Evolutionary conservation across 2,797 vertebrate species (phyloP), one percentile per base, ranked within the genome.

Genomic region (Garrulus glandarius): DNA sequence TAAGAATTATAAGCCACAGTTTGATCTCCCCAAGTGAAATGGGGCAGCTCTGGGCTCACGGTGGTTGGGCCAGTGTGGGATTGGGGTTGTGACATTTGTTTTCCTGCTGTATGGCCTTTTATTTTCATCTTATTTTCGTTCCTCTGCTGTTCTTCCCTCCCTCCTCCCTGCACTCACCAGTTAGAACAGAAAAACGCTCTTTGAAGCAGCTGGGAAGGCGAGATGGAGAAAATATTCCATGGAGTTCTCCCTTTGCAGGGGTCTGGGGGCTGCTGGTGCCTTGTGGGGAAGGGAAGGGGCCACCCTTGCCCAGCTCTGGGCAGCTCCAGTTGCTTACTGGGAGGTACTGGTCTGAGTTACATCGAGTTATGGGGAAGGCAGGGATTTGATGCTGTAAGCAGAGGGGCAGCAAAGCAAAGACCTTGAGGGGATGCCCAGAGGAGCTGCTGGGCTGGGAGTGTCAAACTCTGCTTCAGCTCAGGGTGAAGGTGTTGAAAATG

Each of bases 121-220:
- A 84, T 89, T 91, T 93, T 77, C 74, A 93, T 59, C 85, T 89
- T 29, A 74, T 85, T 92, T 92, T 93, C 23, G 20, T 82, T 67
- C 82, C 64, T 32, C 78, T 87, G 10, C 0, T 9, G 64, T 46
- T 67, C 71, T 88, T 57, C 64, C 60, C 61, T 92, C 61, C 56
- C n/a, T 72, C 52, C 65, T 77, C 49, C 47, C 41, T 23, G 34
- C 6, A 0, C 49, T 76, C 47, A 24, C 22, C 21, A 16, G 55
- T 49, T 57, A 82, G 89, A 87, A 65, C 57, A 85, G 70, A 36
- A 79, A 84, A 92, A n/a, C 6, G 1, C 41, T 24, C 39, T 27
- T 59, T n/a, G 60, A 26, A 60, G 81, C 22, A 63, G 64, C 55
- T 79, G 26, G 67, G 78, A 55, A 57, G 41, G 68, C 21, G 29